phyloP scores from a whole-genome alignment of 2,888 invertebrate species.

The Sicus ferrugineus region DNA sequence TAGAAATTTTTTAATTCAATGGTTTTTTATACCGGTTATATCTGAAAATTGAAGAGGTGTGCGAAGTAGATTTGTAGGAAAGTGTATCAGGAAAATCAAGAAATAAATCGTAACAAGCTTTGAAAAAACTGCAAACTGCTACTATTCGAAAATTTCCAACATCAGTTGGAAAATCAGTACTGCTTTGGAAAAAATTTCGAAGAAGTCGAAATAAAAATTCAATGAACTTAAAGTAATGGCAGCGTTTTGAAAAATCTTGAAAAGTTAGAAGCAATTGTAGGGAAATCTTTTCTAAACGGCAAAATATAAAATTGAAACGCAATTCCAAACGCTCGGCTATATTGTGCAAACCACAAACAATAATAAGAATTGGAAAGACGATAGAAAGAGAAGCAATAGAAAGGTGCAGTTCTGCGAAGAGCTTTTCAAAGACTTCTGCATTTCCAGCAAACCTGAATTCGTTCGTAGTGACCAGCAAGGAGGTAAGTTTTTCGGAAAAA shows the following conservation, averaged over 20 bases:
- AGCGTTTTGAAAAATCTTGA: not conserved
- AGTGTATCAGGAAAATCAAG: not conserved
- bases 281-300: not conserved
- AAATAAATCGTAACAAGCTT: not conserved
- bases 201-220: slow-evolving; percentile 7
- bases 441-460: too few species aligned
- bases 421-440: too few species aligned
- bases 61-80: not conserved
- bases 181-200: slow-evolving; percentile 24
- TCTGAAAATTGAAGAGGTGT: not conserved
- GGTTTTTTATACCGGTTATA: not conserved
- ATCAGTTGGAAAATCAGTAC: not conserved
- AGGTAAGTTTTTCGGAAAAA: too few species aligned
- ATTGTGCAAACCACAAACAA: too few species aligned
- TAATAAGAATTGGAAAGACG: too few species aligned
- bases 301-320: not conserved
- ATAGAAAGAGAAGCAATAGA: too few species aligned
- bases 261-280: not conserved
- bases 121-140: not conserved
- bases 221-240: slow-evolving; percentile 8
- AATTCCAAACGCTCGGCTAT: slow-evolving; percentile 1
- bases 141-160: not conserved
- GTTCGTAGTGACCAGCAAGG: too few species aligned
- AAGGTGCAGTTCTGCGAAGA: too few species aligned
- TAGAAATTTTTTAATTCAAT: not conserved